These are phyloP conservation scores for Capreolus pygargus DNA, from an alignment of 2,113 vertebrate genomes.

Conservation along the genomic window DNA sequence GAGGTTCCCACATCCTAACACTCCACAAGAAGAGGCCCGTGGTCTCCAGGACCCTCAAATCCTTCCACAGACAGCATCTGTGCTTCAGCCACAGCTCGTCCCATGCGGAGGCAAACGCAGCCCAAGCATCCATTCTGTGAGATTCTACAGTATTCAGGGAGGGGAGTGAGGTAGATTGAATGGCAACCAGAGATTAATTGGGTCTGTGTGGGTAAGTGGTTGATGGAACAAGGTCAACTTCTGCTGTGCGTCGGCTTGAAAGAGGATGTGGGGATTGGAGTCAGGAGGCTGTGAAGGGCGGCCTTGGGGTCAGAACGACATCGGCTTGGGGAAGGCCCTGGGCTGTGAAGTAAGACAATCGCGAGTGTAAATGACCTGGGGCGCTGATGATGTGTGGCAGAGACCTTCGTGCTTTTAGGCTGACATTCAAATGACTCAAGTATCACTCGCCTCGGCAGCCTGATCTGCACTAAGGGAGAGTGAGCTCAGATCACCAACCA, in stretches of 20 bases:
- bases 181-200: constrained; percentile 81
- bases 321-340: constrained; percentile 74
- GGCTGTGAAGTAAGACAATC: constrained; percentile 81
- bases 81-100: constrained; percentile 13
- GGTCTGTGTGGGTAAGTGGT: constrained; percentile 77
- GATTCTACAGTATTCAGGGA: constrained; percentile 73
- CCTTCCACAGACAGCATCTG: neutral
- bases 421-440: constrained; percentile 74
- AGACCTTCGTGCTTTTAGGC: constrained; percentile 66
- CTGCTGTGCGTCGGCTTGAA: constrained; percentile 76
- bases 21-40: neutral
- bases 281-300: constrained; percentile 79
- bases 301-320: constrained; percentile 79
- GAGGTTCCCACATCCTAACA: neutral
- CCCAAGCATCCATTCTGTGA: constrained; percentile 55
- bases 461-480: neutral
- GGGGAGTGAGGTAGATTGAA: constrained; percentile 73
- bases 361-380: constrained; percentile 80
- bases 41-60: neutral
- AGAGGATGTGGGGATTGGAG: constrained; percentile 74
- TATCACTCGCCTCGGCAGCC: constrained; percentile 38
- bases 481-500: constrained; percentile 37
- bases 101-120: constrained; percentile 70
- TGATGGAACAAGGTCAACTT: constrained; percentile 80
- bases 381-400: constrained; percentile 71